Conservation (phyloP, 2,888 invertebrate genomes). For the Caenorhabditis sp. region DNA sequence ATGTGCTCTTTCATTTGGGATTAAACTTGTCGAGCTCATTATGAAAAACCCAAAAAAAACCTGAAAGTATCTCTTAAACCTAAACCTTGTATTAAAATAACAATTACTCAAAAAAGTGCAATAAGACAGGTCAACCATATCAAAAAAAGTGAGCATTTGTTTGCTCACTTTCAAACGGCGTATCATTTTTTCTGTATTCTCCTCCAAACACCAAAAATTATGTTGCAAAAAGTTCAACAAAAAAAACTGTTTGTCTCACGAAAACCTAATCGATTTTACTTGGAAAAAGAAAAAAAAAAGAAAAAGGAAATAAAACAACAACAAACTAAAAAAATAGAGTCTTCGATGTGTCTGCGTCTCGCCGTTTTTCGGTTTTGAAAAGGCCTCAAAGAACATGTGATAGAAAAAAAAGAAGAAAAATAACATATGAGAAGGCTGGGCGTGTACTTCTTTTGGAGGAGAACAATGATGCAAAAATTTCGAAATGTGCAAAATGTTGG, state of each 20-base stretch:
- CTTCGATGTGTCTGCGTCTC: neutral
- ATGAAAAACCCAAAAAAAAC: too few relatives aligned
- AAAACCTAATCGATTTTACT: neutral
- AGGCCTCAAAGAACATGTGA: neutral
- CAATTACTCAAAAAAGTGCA: too few relatives aligned
- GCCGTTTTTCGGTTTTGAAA: neutral
- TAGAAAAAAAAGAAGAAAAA: neutral
- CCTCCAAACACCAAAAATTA: neutral
- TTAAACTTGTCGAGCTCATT: too few relatives aligned
- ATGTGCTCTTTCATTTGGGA: too few relatives aligned
- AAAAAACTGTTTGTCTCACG: conserved; percentile 1
- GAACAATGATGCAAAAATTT: neutral
- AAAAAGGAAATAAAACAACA: conserved; percentile 7
- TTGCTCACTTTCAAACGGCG: neutral
- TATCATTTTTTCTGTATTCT: neutral
- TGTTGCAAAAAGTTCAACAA: neutral
- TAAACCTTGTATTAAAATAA: too few relatives aligned
- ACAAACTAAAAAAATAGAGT: conserved; percentile 5
- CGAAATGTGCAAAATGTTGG: neutral
- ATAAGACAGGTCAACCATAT: neutral
- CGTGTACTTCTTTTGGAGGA: neutral
- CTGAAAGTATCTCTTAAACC: too few relatives aligned
- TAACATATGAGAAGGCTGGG: neutral
- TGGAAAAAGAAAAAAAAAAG: neutral
- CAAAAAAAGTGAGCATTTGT: neutral